Percentiles rank a stretch among this genome's conserved stretches.
Evolutionary conservation across 2,113 vertebrate genomes (phyloP).

Genomic region (Phocoena phocoena): DNA sequence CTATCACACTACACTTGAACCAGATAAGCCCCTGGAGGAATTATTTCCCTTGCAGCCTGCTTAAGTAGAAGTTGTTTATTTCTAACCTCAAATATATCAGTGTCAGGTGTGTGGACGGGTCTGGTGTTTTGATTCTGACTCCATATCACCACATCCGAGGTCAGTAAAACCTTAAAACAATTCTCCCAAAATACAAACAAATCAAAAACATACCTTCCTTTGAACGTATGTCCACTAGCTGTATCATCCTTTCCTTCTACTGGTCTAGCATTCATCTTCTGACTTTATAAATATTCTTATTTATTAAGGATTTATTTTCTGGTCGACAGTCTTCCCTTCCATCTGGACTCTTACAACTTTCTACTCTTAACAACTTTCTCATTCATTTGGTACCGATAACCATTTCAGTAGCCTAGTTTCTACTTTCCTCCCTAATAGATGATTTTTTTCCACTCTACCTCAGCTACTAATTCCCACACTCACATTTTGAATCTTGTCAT

Average conservation of each 20-base stretch:
- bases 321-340: not conserved
- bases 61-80: not conserved
- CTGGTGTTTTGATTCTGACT: not conserved
- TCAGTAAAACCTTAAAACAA: not conserved
- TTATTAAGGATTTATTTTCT: not conserved
- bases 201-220: not conserved
- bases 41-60: not conserved
- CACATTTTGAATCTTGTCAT: not conserved
- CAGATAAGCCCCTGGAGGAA: not conserved
- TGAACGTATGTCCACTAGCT: not conserved
- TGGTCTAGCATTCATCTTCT: not conserved
- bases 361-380: not conserved
- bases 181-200: not conserved
- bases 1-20: not conserved
- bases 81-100: not conserved
- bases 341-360: not conserved
- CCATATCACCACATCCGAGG: not conserved
- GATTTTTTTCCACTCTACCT: not conserved
- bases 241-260: not conserved
- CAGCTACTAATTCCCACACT: not conserved
- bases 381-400: not conserved
- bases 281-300: not conserved
- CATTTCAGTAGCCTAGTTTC: not conserved
- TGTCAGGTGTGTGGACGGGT: not conserved
- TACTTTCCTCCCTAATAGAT: not conserved